These are phyloP conservation scores for Sebastes cheni DNA, from an alignment of 2,797 vertebrate genomes.

Conservation along the genomic window DNA sequence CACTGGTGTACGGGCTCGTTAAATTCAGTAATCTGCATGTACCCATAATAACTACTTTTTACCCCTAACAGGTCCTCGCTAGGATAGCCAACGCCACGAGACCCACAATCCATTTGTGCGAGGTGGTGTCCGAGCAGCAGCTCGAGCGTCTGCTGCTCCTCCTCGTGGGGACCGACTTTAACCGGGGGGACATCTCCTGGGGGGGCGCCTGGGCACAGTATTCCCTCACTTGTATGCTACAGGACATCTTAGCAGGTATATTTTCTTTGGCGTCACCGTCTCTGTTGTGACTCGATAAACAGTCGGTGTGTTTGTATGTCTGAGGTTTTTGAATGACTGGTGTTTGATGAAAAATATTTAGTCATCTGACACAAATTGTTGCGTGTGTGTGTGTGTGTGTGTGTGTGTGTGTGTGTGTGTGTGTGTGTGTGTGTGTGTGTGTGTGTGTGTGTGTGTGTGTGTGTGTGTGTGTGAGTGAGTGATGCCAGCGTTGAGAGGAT, in stretches of 20 bases:
- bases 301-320: neutral
- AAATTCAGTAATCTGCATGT: too few species aligned
- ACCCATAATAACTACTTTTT: neutral
- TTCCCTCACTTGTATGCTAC: constrained; percentile 98
- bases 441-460: too few species aligned
- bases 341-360: neutral
- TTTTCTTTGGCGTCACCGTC: neutral
- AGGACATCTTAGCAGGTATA: constrained; percentile 97
- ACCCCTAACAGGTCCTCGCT: constrained; percentile 88
- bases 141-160: constrained; percentile 95
- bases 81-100: constrained; percentile 96
- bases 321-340: neutral
- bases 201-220: constrained; percentile 99
- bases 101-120: constrained; percentile 97
- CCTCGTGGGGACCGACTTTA: constrained; percentile 97
- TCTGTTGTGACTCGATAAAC: neutral
- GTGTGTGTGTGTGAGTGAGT: too few species aligned
- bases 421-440: too few species aligned
- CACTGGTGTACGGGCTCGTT: neutral
- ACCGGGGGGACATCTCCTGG: constrained; percentile 98
- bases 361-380: neutral
- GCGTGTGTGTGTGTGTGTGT: fast-evolving
- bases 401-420: too few species aligned
- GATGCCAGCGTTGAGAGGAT: neutral
- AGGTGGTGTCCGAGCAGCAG: constrained; percentile 95